Conservation (phyloP, 2,888 invertebrate genomes). For the Epistrophe eligans region DNA sequence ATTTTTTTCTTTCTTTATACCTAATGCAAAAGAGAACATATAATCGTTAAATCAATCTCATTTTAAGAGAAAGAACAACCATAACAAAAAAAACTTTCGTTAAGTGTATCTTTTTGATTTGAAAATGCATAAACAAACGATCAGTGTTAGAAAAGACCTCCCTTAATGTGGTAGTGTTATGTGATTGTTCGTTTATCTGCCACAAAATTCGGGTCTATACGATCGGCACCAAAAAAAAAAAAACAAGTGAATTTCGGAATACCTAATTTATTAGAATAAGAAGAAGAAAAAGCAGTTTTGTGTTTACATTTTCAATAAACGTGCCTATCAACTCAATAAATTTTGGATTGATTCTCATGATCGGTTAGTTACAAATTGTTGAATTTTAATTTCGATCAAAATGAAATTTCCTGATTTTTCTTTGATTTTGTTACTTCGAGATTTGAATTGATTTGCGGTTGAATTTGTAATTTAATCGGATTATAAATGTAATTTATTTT, state of each 20-base stretch:
- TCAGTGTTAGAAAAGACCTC: slow-evolving; percentile 66
- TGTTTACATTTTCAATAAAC: slow-evolving; percentile 38
- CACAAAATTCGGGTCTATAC: slow-evolving; percentile 32
- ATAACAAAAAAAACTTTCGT: slow-evolving; percentile 53
- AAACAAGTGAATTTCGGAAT: slow-evolving; percentile 24
- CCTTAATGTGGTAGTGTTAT: slow-evolving; percentile 1
- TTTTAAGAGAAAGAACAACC: slow-evolving; percentile 24
- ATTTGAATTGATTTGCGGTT: slow-evolving; percentile 7
- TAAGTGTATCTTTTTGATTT: slow-evolving; percentile 47
- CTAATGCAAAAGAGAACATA: slow-evolving; percentile 20
- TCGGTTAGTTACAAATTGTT: slow-evolving; percentile 10
- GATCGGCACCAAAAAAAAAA: slow-evolving; percentile 10
- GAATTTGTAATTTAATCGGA: slow-evolving; percentile 42
- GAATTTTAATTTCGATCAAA: slow-evolving; percentile 27
- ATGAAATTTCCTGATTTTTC: slow-evolving; percentile 23
- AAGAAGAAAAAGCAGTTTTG: background rate
- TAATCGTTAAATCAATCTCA: slow-evolving; percentile 29
- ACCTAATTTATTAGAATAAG: background rate
- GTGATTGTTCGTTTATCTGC: slow-evolving; percentile 7
- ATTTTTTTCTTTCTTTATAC: background rate
- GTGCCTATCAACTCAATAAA: slow-evolving; percentile 15
- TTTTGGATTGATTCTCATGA: slow-evolving; percentile 9
- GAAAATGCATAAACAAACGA: slow-evolving; percentile 56
- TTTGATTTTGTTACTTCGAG: background rate
- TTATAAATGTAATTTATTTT: slow-evolving; percentile 44